Evolutionary conservation across 2,888 invertebrate species (phyloP).

Genomic region (Lamproptera curius): DNA sequence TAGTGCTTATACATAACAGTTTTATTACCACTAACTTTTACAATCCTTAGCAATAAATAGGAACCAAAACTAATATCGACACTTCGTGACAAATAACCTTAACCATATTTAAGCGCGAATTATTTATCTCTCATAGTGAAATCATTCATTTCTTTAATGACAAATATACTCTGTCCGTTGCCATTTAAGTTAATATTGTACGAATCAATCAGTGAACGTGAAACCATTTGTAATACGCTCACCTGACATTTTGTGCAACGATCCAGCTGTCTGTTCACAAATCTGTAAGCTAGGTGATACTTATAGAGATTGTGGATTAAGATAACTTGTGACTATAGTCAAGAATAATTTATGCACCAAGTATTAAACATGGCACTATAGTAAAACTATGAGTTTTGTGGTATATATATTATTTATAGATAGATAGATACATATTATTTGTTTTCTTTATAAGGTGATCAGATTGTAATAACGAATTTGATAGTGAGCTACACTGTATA

Average conservation of each 20-base stretch:
- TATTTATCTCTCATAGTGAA: no score
- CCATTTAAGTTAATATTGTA: background rate
- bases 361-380: background rate
- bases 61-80: no score
- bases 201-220: conserved; percentile 50
- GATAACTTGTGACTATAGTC: no score
- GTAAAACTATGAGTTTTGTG: background rate
- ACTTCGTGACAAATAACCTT: no score
- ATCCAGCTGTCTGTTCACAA: conserved; percentile 29
- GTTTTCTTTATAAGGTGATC: background rate
- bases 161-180: background rate
- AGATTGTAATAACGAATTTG: background rate
- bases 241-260: conserved; percentile 36
- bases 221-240: conserved; percentile 29
- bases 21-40: no score
- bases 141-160: no score
- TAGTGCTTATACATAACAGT: no score
- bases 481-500: background rate
- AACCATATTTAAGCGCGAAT: no score
- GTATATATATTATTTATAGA: background rate
- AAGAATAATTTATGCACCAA: no score
- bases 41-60: no score
- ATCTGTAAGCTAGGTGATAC: background rate
- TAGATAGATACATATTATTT: background rate
- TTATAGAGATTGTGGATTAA: background rate